These are phyloP conservation scores for Arnoldichthys spilopterus DNA, from an alignment of 2,797 vertebrate species.

Conservation along the genomic window DNA sequence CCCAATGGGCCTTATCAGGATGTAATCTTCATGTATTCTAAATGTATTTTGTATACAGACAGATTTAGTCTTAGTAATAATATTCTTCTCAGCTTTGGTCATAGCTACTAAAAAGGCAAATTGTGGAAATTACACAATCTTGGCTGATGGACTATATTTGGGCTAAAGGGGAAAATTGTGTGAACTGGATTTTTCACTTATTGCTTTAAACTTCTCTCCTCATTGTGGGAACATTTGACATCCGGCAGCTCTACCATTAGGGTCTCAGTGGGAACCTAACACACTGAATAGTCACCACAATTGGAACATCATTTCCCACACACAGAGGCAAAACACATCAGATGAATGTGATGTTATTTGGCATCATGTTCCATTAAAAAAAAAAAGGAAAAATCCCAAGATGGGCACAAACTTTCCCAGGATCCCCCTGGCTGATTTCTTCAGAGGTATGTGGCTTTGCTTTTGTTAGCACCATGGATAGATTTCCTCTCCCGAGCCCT, in stretches of 20 bases:
- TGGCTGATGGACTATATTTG: background rate
- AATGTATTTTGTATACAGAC: background rate
- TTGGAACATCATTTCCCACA: conserved; percentile 47
- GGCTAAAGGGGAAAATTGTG: background rate
- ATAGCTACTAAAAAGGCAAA: background rate
- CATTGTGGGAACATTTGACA: conserved; percentile 24
- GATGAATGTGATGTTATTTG: conserved; percentile 44
- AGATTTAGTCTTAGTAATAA: too few species aligned
- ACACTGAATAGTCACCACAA: conserved; percentile 26
- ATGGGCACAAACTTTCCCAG: conserved; percentile 57
- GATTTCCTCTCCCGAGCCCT: conserved; percentile 59
- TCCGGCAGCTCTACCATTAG: conserved; percentile 17
- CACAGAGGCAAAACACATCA: conserved; percentile 30
- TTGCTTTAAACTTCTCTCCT: conserved; percentile 3
- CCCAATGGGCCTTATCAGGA: background rate
- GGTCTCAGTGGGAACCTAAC: conserved; percentile 39
- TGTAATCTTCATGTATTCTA: background rate
- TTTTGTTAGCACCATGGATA: conserved; percentile 61
- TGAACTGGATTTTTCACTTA: background rate
- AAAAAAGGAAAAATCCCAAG: conserved; percentile 12
- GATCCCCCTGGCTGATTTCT: conserved; percentile 55
- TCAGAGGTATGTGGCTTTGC: conserved; percentile 54
- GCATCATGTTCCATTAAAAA: conserved; percentile 42
- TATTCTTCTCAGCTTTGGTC: too few species aligned
- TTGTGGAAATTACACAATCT: background rate